Conservation (phyloP, 2,888 invertebrate genomes). For the Lamellibrachia satsuma region DNA sequence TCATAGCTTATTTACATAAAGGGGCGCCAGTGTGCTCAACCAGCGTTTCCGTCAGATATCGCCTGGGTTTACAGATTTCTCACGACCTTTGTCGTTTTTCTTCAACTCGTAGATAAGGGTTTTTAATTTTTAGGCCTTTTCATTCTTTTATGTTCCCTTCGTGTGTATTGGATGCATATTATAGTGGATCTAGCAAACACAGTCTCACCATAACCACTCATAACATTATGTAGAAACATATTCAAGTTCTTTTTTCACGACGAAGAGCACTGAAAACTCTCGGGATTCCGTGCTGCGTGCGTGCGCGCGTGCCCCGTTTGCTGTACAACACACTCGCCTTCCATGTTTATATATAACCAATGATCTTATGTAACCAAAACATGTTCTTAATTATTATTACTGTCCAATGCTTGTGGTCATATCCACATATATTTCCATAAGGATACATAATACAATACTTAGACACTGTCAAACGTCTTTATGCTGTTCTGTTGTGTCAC, state of each 20-base stretch:
- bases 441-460: background rate
- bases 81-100: background rate
- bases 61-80: background rate
- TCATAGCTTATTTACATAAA: background rate
- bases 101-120: background rate
- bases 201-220: too few relatives aligned
- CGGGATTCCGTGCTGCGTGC: background rate
- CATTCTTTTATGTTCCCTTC: background rate
- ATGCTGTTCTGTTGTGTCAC: too few relatives aligned
- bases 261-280: too few relatives aligned
- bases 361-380: too few relatives aligned
- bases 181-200: background rate
- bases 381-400: too few relatives aligned
- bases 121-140: background rate
- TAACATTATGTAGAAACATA: too few relatives aligned
- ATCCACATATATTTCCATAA: background rate
- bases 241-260: too few relatives aligned
- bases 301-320: background rate
- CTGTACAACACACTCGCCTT: too few relatives aligned
- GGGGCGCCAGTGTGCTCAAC: background rate
- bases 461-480: background rate
- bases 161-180: background rate
- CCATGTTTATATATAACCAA: too few relatives aligned
- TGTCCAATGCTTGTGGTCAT: background rate
- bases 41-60: background rate